These are phyloP conservation scores for Cliona cf. orientalis DNA, from an alignment of 37 sponge, comb jelly and placozoan genomes.

Conservation along the genomic window DNA sequence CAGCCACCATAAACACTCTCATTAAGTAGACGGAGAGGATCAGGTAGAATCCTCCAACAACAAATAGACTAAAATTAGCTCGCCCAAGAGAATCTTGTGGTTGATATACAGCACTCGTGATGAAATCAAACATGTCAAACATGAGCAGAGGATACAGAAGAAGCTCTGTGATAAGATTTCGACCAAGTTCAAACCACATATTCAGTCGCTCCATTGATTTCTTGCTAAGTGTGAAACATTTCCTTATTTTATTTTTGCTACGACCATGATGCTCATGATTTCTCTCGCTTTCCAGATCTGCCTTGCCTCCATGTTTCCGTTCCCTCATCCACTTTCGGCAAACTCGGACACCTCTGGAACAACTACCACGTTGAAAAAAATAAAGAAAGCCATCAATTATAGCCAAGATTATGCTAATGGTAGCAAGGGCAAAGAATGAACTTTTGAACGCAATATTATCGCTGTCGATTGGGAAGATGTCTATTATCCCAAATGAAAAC, in stretches of 20 bases:
- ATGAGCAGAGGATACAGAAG: slow-evolving; percentile 56
- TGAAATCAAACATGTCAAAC: slow-evolving; percentile 53
- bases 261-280: slow-evolving; percentile 1
- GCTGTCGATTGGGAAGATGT: background rate
- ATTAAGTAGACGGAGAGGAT: slow-evolving; percentile 45
- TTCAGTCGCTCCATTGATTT: slow-evolving; percentile 31
- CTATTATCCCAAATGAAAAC: slow-evolving; percentile 16
- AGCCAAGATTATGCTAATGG: slow-evolving; percentile 22
- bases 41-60: slow-evolving; percentile 33
- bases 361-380: slow-evolving; percentile 31
- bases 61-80: slow-evolving; percentile 26
- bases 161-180: slow-evolving; percentile 40
- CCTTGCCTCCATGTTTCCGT: slow-evolving; percentile 15
- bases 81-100: background rate
- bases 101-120: background rate
- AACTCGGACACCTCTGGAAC: background rate
- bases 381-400: slow-evolving; percentile 57
- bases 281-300: background rate
- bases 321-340: background rate
- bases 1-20: slow-evolving; percentile 17
- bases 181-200: slow-evolving; percentile 39
- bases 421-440: slow-evolving; percentile 15
- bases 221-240: background rate
- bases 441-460: slow-evolving; percentile 19
- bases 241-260: too few relatives aligned